Base-by-base conservation (phyloP, 2,113 vertebrate genomes). In the Perca fluviatilis region DNA sequence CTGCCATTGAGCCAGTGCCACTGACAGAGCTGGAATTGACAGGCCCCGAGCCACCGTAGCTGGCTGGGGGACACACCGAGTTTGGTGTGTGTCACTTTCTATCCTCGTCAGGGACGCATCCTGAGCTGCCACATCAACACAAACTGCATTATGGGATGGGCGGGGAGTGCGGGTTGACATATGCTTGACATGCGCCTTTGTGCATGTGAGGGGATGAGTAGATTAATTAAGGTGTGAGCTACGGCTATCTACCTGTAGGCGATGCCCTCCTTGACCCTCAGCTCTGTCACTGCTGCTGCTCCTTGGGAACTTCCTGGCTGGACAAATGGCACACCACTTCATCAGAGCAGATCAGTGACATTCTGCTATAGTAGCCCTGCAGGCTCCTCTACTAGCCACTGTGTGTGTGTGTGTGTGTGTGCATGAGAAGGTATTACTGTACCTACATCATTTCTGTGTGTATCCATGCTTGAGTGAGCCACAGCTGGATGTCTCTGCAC, bases 41-140 rank as follows among this genome's bases (percentile, higher is more conserved):
- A 98, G 97, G 95, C 95, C 94, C 95, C 87, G 86, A 97, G 96
- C 95, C 95, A 95, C 93, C 77, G 92, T 95, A 96, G 96, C 96
- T 97, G 95, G 97, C 97, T 98, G 92, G 96, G 90, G 98, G 98
- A 98, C 96, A 98, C 96, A 94, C 95, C 94, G 96, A 98, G 97
- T 97, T 98, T 97, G 97, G 96, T 97, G 95, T 92, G 93, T 98
- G 98, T 98, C 98, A 96, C 92, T 95, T 97, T 95, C 86, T 93
- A 98, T 99, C 95, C 95, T 96, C 95, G 95, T 99, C 97, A 98
- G 85, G 79, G 73, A 80, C 86, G 95, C 89, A 91, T 94, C 94
- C 96, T 89, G 77, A 95, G 95, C 95, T 94, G 93, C 94, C 93
- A 91, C 90, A 88, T 92, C 91, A 90, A 95, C 93, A 94, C 93